Evolutionary conservation across 2,113 vertebrate species (phyloP).

Genomic region (Otus sunia): DNA sequence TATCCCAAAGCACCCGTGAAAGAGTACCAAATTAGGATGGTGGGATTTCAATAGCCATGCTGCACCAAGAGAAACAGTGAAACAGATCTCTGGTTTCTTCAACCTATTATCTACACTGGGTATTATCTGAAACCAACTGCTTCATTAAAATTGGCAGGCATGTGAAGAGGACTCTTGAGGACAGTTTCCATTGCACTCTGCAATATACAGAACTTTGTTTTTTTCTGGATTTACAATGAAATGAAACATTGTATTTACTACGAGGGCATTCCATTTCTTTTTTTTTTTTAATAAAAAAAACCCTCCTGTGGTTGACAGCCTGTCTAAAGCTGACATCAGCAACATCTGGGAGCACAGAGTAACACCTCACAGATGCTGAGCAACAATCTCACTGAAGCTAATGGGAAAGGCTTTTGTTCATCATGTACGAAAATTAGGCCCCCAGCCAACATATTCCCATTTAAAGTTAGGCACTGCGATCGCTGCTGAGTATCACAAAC

Average conservation of each 20-base stretch:
- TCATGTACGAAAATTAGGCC: neutral
- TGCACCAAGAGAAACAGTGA: neutral
- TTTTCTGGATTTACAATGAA: constrained; percentile 1
- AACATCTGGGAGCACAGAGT: neutral
- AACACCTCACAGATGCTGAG: constrained; percentile 14
- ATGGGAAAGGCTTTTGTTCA: neutral
- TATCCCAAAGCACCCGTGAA: neutral
- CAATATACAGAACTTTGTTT: neutral
- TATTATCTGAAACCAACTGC: constrained; percentile 9
- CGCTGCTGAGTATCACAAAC: neutral
- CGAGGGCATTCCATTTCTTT: neutral
- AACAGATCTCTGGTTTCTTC: neutral
- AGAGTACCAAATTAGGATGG: neutral
- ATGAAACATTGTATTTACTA: neutral
- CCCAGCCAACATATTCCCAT: neutral
- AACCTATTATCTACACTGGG: neutral
- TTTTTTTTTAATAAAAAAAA: neutral
- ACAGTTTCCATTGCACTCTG: neutral
- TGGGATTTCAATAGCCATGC: neutral
- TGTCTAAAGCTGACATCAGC: constrained; percentile 17
- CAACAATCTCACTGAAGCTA: neutral
- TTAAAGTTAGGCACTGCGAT: constrained; percentile 30
- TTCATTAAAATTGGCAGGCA: constrained; percentile 12
- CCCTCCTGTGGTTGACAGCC: neutral
- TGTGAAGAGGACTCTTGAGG: neutral